Conservation (phyloP, 2,797 vertebrate genomes). For the Syndactyla subalaris region DNA sequence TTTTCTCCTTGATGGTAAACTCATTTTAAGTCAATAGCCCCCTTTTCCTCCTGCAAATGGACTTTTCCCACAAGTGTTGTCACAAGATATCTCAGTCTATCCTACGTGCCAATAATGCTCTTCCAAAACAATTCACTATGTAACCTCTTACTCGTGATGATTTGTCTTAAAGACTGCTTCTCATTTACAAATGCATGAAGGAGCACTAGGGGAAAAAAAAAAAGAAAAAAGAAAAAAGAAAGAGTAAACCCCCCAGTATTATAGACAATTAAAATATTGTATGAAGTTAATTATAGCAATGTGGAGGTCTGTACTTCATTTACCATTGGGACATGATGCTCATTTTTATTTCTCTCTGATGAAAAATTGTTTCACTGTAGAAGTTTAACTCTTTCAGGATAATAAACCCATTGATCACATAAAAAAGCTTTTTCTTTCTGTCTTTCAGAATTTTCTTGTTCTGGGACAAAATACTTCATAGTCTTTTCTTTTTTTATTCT, state of each 20-base stretch:
- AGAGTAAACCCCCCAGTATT: accelerated
- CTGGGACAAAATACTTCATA: not conserved
- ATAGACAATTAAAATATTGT: not conserved
- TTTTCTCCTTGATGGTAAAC: not conserved
- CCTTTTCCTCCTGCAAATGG: not conserved
- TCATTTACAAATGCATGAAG: not conserved
- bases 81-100: not conserved
- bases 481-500: not conserved
- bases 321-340: not conserved
- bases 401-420: not conserved
- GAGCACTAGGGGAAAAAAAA: not conserved
- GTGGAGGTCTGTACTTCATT: not conserved
- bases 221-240: not conserved
- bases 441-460: not conserved
- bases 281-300: not conserved
- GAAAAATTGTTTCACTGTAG: not conserved
- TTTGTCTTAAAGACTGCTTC: not conserved
- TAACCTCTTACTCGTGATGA: not conserved
- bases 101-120: not conserved
- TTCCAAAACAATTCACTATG: not conserved
- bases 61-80: not conserved
- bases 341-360: not conserved
- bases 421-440: not conserved
- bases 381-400: not conserved
- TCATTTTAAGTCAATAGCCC: not conserved